phyloP scores from a whole-genome alignment of 2,113 vertebrate genomes.

The Fulmarus glacialis region DNA sequence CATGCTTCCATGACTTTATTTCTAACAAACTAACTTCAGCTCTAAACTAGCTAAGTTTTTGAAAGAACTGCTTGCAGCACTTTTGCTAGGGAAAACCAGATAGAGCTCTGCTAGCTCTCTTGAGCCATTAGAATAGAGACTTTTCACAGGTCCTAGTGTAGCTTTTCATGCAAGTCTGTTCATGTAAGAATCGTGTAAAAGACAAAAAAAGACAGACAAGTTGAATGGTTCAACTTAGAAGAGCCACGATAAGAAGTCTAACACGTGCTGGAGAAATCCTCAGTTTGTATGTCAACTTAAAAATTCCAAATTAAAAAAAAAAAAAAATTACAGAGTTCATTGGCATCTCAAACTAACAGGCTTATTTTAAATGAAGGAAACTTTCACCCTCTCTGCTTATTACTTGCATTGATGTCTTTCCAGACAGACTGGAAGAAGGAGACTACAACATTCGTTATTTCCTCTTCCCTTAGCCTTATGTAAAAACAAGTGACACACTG shows the following conservation, averaged over 20 bases:
- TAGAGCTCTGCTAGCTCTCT: neutral
- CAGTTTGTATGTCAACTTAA: neutral
- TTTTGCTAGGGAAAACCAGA: neutral
- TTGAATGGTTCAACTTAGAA: neutral
- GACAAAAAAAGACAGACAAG: neutral
- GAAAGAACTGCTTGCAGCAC: neutral
- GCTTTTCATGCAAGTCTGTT: neutral
- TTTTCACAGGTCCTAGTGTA: neutral
- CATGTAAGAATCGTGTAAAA: neutral
- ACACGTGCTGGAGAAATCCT: neutral
- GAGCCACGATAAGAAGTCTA: neutral
- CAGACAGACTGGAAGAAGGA: neutral
- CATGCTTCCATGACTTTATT: neutral
- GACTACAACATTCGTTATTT: neutral
- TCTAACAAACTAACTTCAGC: neutral
- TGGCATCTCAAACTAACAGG: neutral
- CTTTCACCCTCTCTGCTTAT: neutral
- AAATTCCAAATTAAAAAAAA: neutral
- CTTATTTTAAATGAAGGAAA: neutral
- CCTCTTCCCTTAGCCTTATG: neutral
- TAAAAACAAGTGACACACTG: neutral
- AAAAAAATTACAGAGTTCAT: neutral
- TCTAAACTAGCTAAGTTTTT: neutral
- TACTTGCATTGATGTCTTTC: neutral
- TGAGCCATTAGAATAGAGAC: neutral